phyloP scores from a whole-genome alignment of 2,888 invertebrate genomes.

The Eurytoma adleriae region DNA sequence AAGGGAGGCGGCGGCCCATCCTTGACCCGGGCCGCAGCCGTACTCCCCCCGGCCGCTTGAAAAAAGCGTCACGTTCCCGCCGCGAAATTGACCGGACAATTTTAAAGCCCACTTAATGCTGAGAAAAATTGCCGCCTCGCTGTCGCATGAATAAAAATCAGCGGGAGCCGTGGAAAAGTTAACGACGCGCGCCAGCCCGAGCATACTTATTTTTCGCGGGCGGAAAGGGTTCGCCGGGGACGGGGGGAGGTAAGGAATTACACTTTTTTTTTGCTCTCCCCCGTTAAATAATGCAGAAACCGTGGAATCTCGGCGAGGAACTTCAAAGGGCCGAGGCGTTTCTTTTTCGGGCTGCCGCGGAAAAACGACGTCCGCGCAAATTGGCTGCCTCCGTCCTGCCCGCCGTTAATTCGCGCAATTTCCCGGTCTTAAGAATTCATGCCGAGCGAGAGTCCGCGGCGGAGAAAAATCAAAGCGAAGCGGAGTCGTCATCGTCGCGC shows the following conservation, averaged over 20 bases:
- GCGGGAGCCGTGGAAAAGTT: slow-evolving; percentile 18
- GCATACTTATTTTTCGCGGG: slow-evolving; percentile 7
- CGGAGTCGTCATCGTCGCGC: slow-evolving; percentile 60
- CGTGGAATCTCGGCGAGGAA: too few relatives aligned
- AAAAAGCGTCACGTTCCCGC: slow-evolving; percentile 74
- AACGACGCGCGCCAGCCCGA: slow-evolving; percentile 20
- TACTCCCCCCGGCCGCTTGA: slow-evolving; percentile 67
- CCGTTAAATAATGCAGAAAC: too few relatives aligned
- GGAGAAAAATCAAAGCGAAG: slow-evolving; percentile 74
- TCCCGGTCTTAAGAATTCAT: slow-evolving; percentile 74
- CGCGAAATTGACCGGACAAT: slow-evolving; percentile 75
- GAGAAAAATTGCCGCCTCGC: slow-evolving; percentile 75
- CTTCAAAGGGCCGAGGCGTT: too few relatives aligned
- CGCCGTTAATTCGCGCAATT: slow-evolving; percentile 74
- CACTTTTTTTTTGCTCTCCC: slow-evolving; percentile 8
- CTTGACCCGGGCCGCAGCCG: slow-evolving; percentile 50
- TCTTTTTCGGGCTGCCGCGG: neutral
- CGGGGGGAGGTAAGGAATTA: slow-evolving; percentile 15
- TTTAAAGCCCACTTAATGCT: slow-evolving; percentile 74
- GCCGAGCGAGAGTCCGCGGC: slow-evolving; percentile 65
- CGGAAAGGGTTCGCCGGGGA: neutral
- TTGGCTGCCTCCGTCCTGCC: slow-evolving; percentile 46
- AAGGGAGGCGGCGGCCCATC: slow-evolving; percentile 52
- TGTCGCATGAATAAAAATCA: slow-evolving; percentile 75
- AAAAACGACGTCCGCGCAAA: slow-evolving; percentile 21